A percentile compares a stretch with the other conserved stretches of the same genome.
phyloP scores from a whole-genome alignment of 2,888 invertebrate genomes.

The Ligdia adustata region DNA sequence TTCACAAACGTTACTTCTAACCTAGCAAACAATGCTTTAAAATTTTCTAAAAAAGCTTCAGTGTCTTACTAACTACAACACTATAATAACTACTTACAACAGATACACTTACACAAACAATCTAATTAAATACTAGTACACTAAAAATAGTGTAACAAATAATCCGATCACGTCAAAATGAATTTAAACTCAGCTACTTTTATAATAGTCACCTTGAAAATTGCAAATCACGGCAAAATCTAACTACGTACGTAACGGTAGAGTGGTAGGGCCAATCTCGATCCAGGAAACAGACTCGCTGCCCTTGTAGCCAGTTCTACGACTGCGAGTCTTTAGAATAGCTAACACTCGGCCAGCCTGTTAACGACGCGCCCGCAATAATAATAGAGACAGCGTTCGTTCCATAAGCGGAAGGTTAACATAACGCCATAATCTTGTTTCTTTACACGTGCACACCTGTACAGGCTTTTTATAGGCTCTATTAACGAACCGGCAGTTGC shows the following conservation, averaged over 20 bases:
- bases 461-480: constrained; percentile 19
- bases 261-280: constrained; percentile 51
- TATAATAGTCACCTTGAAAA: constrained; percentile 4
- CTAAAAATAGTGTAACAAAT: too few species aligned
- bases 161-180: too few species aligned
- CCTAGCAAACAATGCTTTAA: too few species aligned
- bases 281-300: constrained; percentile 72
- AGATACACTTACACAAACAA: too few species aligned
- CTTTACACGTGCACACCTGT: constrained; percentile 33
- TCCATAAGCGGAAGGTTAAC: constrained; percentile 54
- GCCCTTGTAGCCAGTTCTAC: constrained; percentile 61
- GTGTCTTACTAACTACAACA: too few species aligned
- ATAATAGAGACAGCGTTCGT: constrained; percentile 37
- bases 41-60: too few species aligned
- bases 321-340: constrained; percentile 9
- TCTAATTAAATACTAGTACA: too few species aligned
- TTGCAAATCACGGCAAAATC: constrained; percentile 17
- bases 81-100: too few species aligned
- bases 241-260: constrained; percentile 28
- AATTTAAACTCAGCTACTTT: background rate
- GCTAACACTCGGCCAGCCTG: constrained; percentile 21
- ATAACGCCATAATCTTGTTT: constrained; percentile 45
- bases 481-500: constrained; percentile 3
- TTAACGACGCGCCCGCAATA: constrained; percentile 47
- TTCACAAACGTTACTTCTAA: too few species aligned